A percentile compares a stretch with the other conserved stretches of the same genome.
Evolutionary conservation across 1,140 invertebrate genomes (phyloP).

Genomic region (Cheumatopsyche charites): DNA sequence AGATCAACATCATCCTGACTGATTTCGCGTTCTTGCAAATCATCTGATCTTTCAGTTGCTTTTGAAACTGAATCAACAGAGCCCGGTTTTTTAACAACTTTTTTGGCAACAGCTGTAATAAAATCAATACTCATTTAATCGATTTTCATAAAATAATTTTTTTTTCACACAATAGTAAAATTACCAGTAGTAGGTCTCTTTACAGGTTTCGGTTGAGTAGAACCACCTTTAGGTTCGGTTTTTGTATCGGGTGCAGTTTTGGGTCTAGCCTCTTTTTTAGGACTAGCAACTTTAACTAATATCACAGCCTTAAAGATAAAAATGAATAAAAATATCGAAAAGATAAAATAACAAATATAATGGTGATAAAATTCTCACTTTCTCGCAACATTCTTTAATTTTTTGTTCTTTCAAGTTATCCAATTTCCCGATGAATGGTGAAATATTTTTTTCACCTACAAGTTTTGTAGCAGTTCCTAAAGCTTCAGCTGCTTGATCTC

Average conservation of each 20-base stretch:
- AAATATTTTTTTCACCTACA: slow-evolving; percentile 89
- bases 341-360: slow-evolving; percentile 8
- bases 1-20: slow-evolving; percentile 74
- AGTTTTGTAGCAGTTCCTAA: slow-evolving; percentile 94
- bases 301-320: slow-evolving; percentile 71
- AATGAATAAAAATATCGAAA: not conserved
- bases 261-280: slow-evolving; percentile 67
- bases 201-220: slow-evolving; percentile 62
- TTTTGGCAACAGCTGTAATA: slow-evolving; percentile 36
- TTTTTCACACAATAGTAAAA: not conserved
- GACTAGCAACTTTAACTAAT: slow-evolving; percentile 68
- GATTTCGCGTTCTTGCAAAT: slow-evolving; percentile 62
- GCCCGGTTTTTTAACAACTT: slow-evolving; percentile 48
- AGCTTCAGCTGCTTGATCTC: slow-evolving; percentile 87
- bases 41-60: slow-evolving; percentile 18
- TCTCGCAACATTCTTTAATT: slow-evolving; percentile 93
- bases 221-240: slow-evolving; percentile 60
- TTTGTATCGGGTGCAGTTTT: slow-evolving; percentile 53
- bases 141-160: not conserved
- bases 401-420: slow-evolving; percentile 93
- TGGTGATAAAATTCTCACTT: slow-evolving; percentile 55
- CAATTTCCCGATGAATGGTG: slow-evolving; percentile 84
- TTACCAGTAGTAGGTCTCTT: slow-evolving; percentile 61
- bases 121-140: not conserved
- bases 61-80: slow-evolving; percentile 23